Base-by-base conservation (phyloP, 2,888 invertebrate genomes). In the Yponomeuta evonymella region DNA sequence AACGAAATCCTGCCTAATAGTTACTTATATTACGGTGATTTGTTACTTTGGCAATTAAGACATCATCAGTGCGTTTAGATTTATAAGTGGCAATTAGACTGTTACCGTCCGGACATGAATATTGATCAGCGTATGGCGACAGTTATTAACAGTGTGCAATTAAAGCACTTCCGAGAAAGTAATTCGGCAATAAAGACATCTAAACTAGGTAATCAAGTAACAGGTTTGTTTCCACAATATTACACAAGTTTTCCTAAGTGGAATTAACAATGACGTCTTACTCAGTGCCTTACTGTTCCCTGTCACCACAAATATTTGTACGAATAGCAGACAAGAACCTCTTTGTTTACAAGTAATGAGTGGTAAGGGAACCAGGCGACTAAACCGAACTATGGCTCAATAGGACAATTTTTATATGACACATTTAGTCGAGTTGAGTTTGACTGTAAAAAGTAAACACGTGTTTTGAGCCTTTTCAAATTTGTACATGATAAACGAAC, bases 51-150 rank as follows among this genome's bases (percentile, higher is more conserved):
- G 84, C 87, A 89, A 90, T 90, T 90, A 90, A 91, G 89, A 89
- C 87, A 90, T 90, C 90, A 87, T 86, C 87, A 83, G 79, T 77
- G 83, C 80, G 81, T 84, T 83, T 79, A 85, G 84, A 90, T 90
- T 89, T 88, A 89, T 89, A 85, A 81, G 83, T 81, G 83, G 88
- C 87, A 89, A 90, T 90, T 88, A 90, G 85, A 84, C 79, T 79
- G 77, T 79, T 80, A 85, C 86, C 88, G 87, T 89, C 83, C 84
- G 77, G 77, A 85, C 87, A 86, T 88, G 87, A 89, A 89, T 89
- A 89, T 88, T 89, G 85, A 90, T 86, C 82, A 81, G 80, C 73
- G 9, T 8, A 74, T 74, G 78, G 78, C 78, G 85, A 88, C 84
- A 85, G 85, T 85, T 83, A 86, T 82, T 86, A 87, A 86, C 81